Base-by-base conservation (phyloP, 2,797 vertebrate species). In the Phoebastria nigripes region DNA sequence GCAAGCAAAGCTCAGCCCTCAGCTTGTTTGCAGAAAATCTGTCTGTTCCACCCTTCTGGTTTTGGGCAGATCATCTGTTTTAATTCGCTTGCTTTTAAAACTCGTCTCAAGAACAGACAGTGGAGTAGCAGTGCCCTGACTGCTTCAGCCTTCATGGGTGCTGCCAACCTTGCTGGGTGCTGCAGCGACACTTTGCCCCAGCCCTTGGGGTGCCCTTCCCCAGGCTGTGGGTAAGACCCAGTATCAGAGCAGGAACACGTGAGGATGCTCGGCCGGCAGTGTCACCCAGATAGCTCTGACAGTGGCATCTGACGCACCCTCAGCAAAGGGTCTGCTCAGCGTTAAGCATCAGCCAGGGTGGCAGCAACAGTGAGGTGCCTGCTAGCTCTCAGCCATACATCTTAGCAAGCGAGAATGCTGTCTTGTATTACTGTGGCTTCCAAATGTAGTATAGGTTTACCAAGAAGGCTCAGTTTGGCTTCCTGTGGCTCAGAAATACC, bases 261-360 rank as follows among this genome's bases (percentile, higher is more conserved):
- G 11, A 42, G 22, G 47, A 21, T 18, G 25, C 39, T 86, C 5
- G 3, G 28, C 46, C 2, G 3, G 17, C 51, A 46, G 49, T 6
- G 22, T 69, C 52, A 35, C 42, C 33, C 22, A 29, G 25, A 35
- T 8, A 49, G 31, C 26, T 82, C 55, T 69, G 66, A 47, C 3
- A 2, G 15, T 70, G 35, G 15, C 41, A 70, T 21, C 49, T 10
- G 62, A 9, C 0, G 0, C 24, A 15, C 8, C 29, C 8, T 54
- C 35, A 66, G 56, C 33, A 54, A 55, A 54, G 25, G 12, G 11
- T 25, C 35, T 49, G 28, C 62, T 46, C 39, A 13, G 29, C 41
- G 22, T n/a, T 39, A 42, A 70, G 17, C 21, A 19, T 51, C 74
- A 35, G 6, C 29, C 5, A 2, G 46, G 10, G 9, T 47, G 31